Conservation (phyloP, 2,888 invertebrate genomes). For the Lasioglossum malachurum region DNA sequence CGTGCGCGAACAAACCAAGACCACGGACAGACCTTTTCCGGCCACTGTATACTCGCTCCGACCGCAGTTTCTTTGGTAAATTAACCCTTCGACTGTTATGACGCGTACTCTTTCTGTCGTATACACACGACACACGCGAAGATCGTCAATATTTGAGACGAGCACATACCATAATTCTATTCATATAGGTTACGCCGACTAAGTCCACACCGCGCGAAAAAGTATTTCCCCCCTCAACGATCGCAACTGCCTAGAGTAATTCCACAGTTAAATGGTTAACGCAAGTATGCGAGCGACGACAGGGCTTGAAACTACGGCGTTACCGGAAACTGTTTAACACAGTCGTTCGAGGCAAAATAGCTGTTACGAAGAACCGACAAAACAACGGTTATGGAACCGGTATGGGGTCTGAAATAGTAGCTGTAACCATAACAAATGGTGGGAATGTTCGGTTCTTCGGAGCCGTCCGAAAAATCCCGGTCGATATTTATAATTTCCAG, state of each 20-base stretch:
- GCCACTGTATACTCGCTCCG: background rate
- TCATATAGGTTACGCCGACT: background rate
- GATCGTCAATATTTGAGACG: background rate
- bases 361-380: background rate
- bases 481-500: background rate
- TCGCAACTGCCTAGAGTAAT: background rate
- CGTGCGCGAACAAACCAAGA: background rate
- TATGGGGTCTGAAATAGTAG: background rate
- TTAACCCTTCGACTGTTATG: background rate
- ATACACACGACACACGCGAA: too few relatives aligned
- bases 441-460: background rate
- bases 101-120: background rate
- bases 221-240: too few relatives aligned
- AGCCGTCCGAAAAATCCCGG: background rate
- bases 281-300: background rate
- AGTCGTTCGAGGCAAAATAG: too few relatives aligned
- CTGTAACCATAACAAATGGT: background rate
- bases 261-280: background rate
- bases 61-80: background rate
- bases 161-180: background rate
- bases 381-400: background rate
- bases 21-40: background rate
- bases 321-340: background rate
- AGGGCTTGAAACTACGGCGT: constrained; percentile 1
- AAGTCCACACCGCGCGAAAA: background rate